Conservation (phyloP, 2,888 invertebrate species). For the Escarpia spicata region DNA sequence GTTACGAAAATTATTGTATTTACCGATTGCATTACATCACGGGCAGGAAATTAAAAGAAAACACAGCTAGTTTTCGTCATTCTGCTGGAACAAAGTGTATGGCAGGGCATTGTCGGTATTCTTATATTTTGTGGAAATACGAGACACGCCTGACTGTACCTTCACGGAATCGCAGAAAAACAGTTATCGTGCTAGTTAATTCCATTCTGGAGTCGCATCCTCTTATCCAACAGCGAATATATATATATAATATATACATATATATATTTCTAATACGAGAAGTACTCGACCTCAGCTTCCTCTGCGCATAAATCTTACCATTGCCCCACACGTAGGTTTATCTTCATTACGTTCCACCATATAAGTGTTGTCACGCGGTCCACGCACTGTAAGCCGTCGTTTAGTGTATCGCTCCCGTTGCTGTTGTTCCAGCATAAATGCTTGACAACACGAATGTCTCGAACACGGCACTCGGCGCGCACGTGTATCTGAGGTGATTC, state of each 20-base stretch:
- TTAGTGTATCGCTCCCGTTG: no score
- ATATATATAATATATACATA: no score
- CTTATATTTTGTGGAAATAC: no score
- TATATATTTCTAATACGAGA: not conserved
- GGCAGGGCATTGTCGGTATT: no score
- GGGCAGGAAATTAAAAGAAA: not conserved
- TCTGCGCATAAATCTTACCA: not conserved
- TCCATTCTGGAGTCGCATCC: not conserved
- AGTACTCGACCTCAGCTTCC: not conserved
- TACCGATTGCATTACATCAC: no score
- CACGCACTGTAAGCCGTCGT: not conserved
- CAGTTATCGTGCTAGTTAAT: not conserved
- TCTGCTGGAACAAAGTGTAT: not conserved
- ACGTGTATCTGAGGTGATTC: not conserved
- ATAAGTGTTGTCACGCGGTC: not conserved
- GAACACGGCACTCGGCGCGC: not conserved
- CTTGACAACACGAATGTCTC: not conserved
- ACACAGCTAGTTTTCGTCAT: not conserved
- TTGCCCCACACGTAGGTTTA: not conserved
- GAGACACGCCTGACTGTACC: no score
- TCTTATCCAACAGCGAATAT: no score
- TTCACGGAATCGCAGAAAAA: not conserved
- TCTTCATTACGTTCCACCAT: not conserved
- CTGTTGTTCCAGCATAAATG: not conserved
- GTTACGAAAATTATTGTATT: no score